A percentile compares a stretch with the other conserved stretches of the same genome.
Evolutionary conservation across 2,797 vertebrate species (phyloP).

Genomic region (Schizopygopsis pylzovi): DNA sequence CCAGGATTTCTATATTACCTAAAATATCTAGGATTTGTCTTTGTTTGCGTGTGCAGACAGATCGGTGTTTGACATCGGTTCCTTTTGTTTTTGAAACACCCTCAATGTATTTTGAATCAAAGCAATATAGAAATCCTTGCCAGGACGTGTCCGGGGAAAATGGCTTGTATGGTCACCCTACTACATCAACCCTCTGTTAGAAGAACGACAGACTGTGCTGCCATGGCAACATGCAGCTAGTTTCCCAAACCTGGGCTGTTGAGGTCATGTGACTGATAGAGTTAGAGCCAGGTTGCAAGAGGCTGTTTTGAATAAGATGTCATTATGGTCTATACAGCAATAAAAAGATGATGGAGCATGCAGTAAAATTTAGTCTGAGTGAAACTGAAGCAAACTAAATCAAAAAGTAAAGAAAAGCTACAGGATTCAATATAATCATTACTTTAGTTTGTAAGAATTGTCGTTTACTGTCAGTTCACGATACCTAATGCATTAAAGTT

Average conservation of each 20-base stretch:
- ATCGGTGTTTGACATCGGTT: no score
- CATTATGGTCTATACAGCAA: neutral
- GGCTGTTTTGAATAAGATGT: neutral
- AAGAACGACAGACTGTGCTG: neutral
- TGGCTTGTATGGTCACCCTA: no score
- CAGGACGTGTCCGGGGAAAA: no score
- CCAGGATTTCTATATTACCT: no score
- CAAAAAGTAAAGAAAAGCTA: neutral
- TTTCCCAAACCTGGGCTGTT: slow-evolving; percentile 11
- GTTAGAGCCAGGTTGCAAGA: neutral
- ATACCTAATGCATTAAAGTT: neutral
- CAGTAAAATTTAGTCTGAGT: neutral
- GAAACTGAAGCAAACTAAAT: neutral
- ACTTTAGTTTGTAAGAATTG: neutral
- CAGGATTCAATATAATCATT: neutral
- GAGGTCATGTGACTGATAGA: slow-evolving; percentile 13
- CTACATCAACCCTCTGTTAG: neutral
- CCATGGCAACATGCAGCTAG: slow-evolving; percentile 34
- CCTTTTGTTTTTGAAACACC: no score
- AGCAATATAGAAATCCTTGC: no score
- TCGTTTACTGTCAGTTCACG: neutral
- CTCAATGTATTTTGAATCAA: no score
- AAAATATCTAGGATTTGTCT: no score
- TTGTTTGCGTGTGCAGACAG: no score
- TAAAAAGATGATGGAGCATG: neutral